Evolutionary conservation across 2,797 vertebrate genomes (phyloP).

Genomic region (Tinamus major): DNA sequence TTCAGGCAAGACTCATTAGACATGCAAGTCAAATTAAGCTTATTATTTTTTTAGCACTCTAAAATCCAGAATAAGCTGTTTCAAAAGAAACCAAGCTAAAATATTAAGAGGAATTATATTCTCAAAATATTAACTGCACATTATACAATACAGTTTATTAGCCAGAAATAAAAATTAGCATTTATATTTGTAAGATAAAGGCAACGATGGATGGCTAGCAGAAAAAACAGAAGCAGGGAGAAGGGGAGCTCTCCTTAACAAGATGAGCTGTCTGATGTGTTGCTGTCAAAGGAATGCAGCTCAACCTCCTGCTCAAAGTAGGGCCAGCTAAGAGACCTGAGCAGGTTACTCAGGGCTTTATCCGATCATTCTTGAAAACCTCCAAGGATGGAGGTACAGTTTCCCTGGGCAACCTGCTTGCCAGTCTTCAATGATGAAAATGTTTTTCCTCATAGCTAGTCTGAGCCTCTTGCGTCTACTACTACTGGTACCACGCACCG

Average conservation of each 20-base stretch:
- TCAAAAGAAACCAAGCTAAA: not conserved
- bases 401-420: not conserved
- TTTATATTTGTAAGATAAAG: not conserved
- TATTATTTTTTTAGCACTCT: not conserved
- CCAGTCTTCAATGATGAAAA: not conserved
- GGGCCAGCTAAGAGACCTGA: not conserved
- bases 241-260: not conserved
- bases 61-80: not conserved
- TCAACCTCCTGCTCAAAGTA: not conserved
- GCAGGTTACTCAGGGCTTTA: not conserved
- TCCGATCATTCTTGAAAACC: not conserved
- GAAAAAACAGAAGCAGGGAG: not conserved
- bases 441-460: not conserved
- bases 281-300: not conserved
- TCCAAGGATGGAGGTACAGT: not conserved
- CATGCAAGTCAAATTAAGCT: not conserved
- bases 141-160: not conserved
- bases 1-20: not conserved
- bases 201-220: fast-evolving
- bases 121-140: not conserved
- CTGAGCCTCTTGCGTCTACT: not conserved
- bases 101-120: not conserved
- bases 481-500: not conserved
- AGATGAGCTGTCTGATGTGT: not conserved
- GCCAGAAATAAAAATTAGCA: not conserved